phyloP scores from a whole-genome alignment of 35 echinoderm and acorn worm species.

The Apostichopus californicus region DNA sequence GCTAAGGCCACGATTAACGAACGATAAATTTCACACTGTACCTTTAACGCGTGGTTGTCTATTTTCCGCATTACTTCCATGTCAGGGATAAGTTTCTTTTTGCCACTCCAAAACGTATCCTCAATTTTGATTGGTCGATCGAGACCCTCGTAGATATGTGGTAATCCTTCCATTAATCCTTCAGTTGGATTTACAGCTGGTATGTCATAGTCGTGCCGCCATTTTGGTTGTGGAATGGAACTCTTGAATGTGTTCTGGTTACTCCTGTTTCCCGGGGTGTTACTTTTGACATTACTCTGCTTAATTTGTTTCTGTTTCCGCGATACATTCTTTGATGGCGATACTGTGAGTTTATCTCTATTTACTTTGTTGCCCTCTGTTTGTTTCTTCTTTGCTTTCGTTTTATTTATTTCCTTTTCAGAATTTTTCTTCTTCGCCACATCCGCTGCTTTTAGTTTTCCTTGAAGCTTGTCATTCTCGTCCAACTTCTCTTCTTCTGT shows the following conservation, averaged over 20 bases:
- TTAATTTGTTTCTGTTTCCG: not conserved
- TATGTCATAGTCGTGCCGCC: conserved; percentile 37
- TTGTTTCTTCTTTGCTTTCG: not conserved
- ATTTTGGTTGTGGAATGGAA: conserved; percentile 15
- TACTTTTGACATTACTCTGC: not conserved
- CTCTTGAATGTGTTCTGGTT: too few species aligned
- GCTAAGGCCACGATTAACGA: too few species aligned
- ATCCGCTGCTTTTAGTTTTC: not conserved
- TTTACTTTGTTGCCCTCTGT: not conserved
- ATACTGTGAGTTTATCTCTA: not conserved
- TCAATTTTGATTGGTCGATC: conserved; percentile 40
- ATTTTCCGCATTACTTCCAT: not conserved
- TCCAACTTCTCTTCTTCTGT: not conserved
- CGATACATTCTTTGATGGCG: not conserved
- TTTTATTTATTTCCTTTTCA: not conserved
- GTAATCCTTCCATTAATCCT: not conserved
- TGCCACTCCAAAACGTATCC: conserved; percentile 36
- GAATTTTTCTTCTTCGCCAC: not conserved
- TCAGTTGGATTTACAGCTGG: conserved; percentile 6
- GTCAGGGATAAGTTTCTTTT: conserved; percentile 12
- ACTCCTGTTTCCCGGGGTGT: not conserved
- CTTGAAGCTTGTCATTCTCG: not conserved
- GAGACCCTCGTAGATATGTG: conserved; percentile 9
- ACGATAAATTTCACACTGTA: not conserved
- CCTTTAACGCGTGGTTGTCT: conserved; percentile 24